phyloP scores from a whole-genome alignment of 2,888 invertebrate genomes.

The Papilio protenor region DNA sequence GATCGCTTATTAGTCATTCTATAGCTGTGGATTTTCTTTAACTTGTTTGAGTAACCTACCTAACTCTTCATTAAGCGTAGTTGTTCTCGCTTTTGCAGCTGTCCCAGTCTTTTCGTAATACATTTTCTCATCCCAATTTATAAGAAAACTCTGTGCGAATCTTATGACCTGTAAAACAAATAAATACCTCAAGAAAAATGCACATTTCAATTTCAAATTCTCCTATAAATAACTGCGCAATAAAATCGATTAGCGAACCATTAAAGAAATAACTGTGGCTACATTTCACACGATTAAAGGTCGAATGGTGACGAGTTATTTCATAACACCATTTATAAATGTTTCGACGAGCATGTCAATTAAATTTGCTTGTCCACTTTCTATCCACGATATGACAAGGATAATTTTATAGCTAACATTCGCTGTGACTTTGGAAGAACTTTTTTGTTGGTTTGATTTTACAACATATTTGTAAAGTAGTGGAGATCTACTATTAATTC shows the following conservation, averaged over 20 bases:
- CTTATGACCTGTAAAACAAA: slow-evolving; percentile 91
- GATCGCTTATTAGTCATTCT: not conserved
- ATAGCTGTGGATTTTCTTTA: too few relatives aligned
- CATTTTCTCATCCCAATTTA: slow-evolving; percentile 99
- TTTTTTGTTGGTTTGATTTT: not conserved
- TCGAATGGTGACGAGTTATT: not conserved
- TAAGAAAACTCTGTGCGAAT: slow-evolving; percentile 98
- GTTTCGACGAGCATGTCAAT: not conserved
- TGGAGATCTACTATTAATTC: not conserved
- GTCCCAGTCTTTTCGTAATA: slow-evolving; percentile 95
- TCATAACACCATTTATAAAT: slow-evolving; percentile 20
- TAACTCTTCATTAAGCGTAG: slow-evolving; percentile 98
- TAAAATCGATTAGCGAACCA: not conserved
- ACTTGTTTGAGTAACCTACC: slow-evolving; percentile 73
- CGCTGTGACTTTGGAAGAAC: not conserved
- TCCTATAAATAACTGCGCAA: not conserved
- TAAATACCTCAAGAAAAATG: not conserved
- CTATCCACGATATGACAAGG: not conserved
- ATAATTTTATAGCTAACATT: not conserved
- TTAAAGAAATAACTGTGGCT: not conserved
- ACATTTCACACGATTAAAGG: slow-evolving; percentile 16
- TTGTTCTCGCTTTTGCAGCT: slow-evolving; percentile 97
- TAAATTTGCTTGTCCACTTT: slow-evolving; percentile 14
- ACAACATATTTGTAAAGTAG: not conserved
- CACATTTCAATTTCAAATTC: not conserved